Evolutionary conservation across 1,140 invertebrate genomes (phyloP).

Genomic region (Trichomalopsis sarcophagae): DNA sequence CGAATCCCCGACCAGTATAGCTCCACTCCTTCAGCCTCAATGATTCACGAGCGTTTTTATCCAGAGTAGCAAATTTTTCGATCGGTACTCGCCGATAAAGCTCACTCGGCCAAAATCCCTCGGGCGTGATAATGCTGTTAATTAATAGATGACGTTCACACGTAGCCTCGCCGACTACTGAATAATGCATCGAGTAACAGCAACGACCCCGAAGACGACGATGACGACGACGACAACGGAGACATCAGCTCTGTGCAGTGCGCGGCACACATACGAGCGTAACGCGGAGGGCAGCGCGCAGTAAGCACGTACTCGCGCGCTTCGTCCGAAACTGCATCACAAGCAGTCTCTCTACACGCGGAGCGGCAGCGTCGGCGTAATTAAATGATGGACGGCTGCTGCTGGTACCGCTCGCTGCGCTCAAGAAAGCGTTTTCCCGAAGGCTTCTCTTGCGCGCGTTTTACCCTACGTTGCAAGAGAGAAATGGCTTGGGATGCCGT

Average conservation of each 20-base stretch:
- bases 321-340: constrained; percentile 22
- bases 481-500: constrained; percentile 8
- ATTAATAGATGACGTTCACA: constrained; percentile 49
- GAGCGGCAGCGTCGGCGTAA: constrained; percentile 18
- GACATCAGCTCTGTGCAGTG: not conserved
- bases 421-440: constrained; percentile 20
- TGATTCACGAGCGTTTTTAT: too few species aligned
- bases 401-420: too few species aligned
- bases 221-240: not conserved
- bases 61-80: not conserved
- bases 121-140: constrained; percentile 53
- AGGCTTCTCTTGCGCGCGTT: constrained; percentile 4
- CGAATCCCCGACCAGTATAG: too few species aligned
- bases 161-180: constrained; percentile 35
- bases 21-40: too few species aligned
- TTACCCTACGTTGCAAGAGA: not conserved
- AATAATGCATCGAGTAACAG: constrained; percentile 53
- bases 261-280: not conserved
- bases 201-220: not conserved
- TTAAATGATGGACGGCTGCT: constrained; percentile 37
- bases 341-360: constrained; percentile 1
- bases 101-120: constrained; percentile 18
- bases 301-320: constrained; percentile 23
- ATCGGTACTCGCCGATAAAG: not conserved
- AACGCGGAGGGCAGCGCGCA: not conserved